phyloP scores from a whole-genome alignment of 1,140 invertebrate species.

The Drosophila novamexicana region DNA sequence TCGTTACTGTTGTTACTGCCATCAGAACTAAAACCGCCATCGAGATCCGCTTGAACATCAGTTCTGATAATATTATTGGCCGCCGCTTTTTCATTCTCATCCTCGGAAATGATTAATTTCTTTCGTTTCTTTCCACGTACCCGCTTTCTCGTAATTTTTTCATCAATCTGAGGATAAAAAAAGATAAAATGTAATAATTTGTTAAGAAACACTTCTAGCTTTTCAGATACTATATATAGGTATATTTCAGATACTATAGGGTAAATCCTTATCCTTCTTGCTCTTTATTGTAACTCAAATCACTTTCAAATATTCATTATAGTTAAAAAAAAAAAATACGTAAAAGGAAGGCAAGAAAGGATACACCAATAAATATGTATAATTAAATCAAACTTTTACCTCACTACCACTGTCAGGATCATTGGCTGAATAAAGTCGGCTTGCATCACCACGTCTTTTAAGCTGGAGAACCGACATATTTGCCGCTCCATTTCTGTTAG shows the following conservation, averaged over 20 bases:
- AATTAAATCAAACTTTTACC: constrained; percentile 68
- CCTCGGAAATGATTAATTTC: constrained; percentile 24
- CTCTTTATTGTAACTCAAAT: no score
- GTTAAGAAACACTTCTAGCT: neutral
- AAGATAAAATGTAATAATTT: constrained; percentile 20
- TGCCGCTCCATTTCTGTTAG: constrained; percentile 60
- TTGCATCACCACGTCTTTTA: constrained; percentile 75
- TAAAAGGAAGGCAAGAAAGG: neutral
- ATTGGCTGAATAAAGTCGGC: constrained; percentile 38
- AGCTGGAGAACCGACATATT: constrained; percentile 50
- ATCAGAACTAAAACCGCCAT: constrained; percentile 86
- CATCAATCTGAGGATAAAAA: constrained; percentile 43
- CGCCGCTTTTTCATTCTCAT: constrained; percentile 33
- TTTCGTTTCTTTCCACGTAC: constrained; percentile 21
- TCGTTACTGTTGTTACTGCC: constrained; percentile 88
- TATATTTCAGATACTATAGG: no score
- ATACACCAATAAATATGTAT: neutral
- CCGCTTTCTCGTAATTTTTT: constrained; percentile 10
- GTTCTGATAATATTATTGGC: constrained; percentile 4
- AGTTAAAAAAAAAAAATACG: neutral
- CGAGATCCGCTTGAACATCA: constrained; percentile 20
- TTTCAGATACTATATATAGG: no score
- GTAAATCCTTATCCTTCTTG: no score
- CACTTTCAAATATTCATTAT: neutral
- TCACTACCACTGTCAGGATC: constrained; percentile 82